Conservation (phyloP, 2,888 invertebrate genomes). For the Chouioia cunea region DNA sequence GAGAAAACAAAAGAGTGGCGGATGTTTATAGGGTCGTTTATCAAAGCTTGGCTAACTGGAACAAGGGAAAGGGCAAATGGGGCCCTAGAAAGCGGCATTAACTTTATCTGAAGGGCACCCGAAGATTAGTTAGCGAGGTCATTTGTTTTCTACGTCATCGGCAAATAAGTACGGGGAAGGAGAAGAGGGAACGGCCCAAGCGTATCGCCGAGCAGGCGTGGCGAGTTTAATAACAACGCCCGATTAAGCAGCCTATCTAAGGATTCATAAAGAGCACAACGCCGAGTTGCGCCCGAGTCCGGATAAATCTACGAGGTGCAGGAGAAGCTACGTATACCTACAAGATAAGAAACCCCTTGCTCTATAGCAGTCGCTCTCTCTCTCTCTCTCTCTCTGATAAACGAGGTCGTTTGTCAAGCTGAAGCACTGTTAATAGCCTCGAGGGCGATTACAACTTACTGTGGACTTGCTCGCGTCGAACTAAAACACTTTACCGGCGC, state of each 20-base stretch:
- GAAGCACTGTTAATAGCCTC: slow-evolving; percentile 37
- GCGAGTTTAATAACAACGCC: slow-evolving; percentile 35
- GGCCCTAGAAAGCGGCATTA: slow-evolving; percentile 8
- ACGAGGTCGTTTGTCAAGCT: slow-evolving; percentile 33
- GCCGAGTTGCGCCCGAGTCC: not conserved
- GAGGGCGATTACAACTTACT: slow-evolving; percentile 22
- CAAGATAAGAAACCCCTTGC: slow-evolving; percentile 22
- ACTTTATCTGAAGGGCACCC: slow-evolving; percentile 6
- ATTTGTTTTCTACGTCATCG: slow-evolving; percentile 38
- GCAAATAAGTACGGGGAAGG: slow-evolving; percentile 13
- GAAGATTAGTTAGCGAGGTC: slow-evolving; percentile 21
- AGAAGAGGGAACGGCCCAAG: not conserved
- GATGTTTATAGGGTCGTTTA: no score
- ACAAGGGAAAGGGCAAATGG: not conserved
- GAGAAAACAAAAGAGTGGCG: no score
- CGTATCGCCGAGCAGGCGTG: no score
- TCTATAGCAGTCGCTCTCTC: not conserved
- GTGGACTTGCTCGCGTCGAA: no score
- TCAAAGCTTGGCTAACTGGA: no score
- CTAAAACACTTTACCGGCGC: slow-evolving; percentile 3
- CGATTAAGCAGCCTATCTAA: slow-evolving; percentile 29
- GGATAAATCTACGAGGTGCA: slow-evolving; percentile 19
- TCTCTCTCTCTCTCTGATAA: slow-evolving; percentile 22
- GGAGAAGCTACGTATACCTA: not conserved
- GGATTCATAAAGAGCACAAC: slow-evolving; percentile 33